phyloP scores from a whole-genome alignment of 2,113 vertebrate species.

The Montifringilla adamsi region DNA sequence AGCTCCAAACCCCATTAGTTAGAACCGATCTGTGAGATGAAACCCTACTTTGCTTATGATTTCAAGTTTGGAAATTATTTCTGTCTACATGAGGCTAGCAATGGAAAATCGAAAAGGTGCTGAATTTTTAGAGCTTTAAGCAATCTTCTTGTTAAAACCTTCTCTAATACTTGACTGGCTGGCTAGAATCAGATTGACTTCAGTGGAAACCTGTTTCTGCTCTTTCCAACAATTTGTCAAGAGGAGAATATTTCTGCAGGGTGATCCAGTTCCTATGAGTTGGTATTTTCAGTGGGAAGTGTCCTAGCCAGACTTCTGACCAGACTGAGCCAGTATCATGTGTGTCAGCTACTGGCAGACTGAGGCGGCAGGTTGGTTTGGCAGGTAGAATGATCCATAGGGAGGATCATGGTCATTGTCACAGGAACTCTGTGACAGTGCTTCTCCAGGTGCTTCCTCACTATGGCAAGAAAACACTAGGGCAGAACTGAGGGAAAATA shows the following conservation, averaged over 20 bases:
- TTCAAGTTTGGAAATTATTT: background rate
- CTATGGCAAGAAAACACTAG: background rate
- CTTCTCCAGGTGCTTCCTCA: background rate
- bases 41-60: background rate
- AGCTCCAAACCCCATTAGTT: background rate
- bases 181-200: background rate
- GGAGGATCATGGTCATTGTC: background rate
- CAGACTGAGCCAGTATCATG: background rate
- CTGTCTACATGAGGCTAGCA: background rate
- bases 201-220: background rate
- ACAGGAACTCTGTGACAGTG: background rate
- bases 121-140: background rate
- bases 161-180: background rate
- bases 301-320: background rate
- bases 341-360: background rate
- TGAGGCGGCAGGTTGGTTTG: background rate
- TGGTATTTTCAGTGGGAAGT: background rate
- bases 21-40: background rate
- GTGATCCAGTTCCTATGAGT: background rate
- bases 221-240: background rate
- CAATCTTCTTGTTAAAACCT: background rate
- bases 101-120: background rate
- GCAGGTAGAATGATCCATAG: too few relatives aligned
- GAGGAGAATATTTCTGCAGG: background rate
- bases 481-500: background rate